A percentile compares a stretch with the other conserved stretches of the same genome.
Conservation (phyloP, 2,888 invertebrate species). For the Chrysolina americana region DNA sequence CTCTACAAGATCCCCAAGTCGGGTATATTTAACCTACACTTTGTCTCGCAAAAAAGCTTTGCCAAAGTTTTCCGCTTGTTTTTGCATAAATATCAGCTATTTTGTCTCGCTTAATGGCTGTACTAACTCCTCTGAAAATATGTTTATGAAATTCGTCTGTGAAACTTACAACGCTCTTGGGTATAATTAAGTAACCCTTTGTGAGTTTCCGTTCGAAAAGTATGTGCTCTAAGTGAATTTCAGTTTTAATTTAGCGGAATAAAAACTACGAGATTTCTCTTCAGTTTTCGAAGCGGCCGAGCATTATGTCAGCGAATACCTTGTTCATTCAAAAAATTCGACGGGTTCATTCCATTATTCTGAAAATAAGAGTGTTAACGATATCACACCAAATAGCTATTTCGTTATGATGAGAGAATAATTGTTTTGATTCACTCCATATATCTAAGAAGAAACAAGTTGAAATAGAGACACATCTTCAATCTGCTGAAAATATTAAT, state of each 20-base stretch:
- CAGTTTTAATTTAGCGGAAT: constrained; percentile 21
- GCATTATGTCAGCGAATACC: neutral
- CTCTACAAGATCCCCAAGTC: constrained; percentile 10
- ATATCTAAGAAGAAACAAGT: too few species aligned
- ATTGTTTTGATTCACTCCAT: too few species aligned
- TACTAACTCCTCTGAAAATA: constrained; percentile 12
- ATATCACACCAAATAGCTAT: neutral
- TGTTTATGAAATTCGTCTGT: constrained; percentile 21
- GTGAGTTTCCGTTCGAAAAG: constrained; percentile 15
- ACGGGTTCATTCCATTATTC: neutral
- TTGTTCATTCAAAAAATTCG: neutral
- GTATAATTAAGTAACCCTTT: constrained; percentile 16
- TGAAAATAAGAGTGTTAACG: neutral
- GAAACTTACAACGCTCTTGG: constrained; percentile 12
- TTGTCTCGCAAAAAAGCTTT: neutral
- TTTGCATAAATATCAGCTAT: constrained; percentile 18
- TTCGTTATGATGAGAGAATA: too few species aligned
- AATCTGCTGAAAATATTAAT: too few species aligned
- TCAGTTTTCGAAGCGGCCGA: neutral
- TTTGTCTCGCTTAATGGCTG: constrained; percentile 14
- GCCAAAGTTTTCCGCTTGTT: neutral
- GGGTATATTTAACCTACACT: neutral
- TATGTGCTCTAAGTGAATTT: constrained; percentile 26
- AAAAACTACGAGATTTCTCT: constrained; percentile 16
- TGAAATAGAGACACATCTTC: too few species aligned